Evolutionary conservation across 2,113 vertebrate genomes (phyloP), one percentile per base, ranked within the genome.

Genomic region (Percopsis transmontana): DNA sequence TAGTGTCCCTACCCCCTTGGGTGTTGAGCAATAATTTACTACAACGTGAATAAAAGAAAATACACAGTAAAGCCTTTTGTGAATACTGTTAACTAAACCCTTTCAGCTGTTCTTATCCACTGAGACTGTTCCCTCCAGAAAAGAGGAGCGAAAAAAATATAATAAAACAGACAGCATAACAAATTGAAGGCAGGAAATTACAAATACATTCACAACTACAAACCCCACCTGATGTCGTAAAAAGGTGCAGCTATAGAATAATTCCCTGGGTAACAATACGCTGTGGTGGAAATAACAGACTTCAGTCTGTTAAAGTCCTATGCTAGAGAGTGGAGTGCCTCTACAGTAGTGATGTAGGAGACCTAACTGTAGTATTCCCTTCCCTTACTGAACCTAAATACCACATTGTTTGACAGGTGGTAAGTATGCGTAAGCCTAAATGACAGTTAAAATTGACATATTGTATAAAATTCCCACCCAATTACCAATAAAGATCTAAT

Each of bases 211-310:
- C 64, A 74, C 80, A 65, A 74, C 41, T 44, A 63, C 58, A 84
- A 77, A 73, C 71, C 69, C 64, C 27, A 57, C 16, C 5, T 81
- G 73, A 83, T 78, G 51, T 68, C 20, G 55, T 65, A 56, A 65
- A 73, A 82, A 78, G 69, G 57, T 67, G 72, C 78, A 67, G 73
- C 47, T 40, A 51, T 71, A n/a, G n/a, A n/a, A 82, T 40, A 58
- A 52, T 15, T 73, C 68, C 52, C 42, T 42, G 45, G 42, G 66
- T 68, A 77, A 70, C 66, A 61, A 48, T 50, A 64, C 72, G 72
- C 67, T 62, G 57, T 70, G 68, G 72, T 62, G 59, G 72, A 54
- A 66, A 69, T 47, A 42, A 65, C 39, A 74, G 60, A 67, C 62
- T 58, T 68, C 27, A 66, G 73, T 56, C 65, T 71, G 63, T 68